Conservation (phyloP, 2,113 vertebrate species). For the Gracilinanus agilis region DNA sequence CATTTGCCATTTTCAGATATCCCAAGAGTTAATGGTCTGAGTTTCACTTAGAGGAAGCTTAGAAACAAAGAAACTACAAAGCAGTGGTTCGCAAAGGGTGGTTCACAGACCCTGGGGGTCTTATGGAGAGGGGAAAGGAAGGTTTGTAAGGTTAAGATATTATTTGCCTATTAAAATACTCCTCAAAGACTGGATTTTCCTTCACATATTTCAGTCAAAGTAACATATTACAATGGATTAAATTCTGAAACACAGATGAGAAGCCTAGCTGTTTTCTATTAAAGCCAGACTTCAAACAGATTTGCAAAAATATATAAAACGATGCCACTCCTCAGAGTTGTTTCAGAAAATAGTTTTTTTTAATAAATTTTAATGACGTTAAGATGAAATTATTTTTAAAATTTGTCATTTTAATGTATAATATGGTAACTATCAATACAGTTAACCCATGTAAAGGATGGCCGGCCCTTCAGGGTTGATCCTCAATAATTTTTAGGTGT, state of each 20-base stretch:
- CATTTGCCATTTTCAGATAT: not conserved
- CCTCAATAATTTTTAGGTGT: not conserved
- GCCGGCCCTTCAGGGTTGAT: too few species aligned
- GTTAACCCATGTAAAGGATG: not conserved
- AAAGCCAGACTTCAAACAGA: not conserved
- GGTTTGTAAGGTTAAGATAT: not conserved
- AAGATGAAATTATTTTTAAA: not conserved
- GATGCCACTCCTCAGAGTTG: not conserved
- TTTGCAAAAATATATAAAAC: not conserved
- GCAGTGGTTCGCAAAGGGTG: not conserved
- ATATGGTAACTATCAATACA: not conserved
- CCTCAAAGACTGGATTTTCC: not conserved
- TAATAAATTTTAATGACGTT: not conserved
- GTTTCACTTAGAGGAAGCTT: not conserved
- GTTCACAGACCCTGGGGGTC: not conserved
- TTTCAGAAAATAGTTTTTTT: not conserved
- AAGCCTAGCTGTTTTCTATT: not conserved
- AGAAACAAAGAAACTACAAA: not conserved
- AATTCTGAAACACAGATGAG: not conserved
- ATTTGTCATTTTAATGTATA: not conserved
- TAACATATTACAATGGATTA: too few species aligned
- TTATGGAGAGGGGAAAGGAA: not conserved
- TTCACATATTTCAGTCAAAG: too few species aligned
- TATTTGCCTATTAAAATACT: not conserved
- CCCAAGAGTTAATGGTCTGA: not conserved